phyloP scores from a whole-genome alignment of 2,113 vertebrate species.

The rabbit (Oryctolagus cuniculus) region DNA sequence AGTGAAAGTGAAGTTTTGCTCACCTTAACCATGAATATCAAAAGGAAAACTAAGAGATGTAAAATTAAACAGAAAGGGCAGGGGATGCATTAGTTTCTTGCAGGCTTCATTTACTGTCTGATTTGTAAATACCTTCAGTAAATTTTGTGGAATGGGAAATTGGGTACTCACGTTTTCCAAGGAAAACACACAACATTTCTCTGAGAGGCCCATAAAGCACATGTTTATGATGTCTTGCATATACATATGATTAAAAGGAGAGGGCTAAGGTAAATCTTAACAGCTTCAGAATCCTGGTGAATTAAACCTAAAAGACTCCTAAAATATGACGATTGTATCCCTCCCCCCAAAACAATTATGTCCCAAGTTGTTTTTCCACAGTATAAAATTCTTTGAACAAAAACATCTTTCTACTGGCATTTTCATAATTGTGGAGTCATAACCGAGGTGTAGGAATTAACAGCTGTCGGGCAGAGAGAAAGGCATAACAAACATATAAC shows the following conservation, averaged over 20 bases:
- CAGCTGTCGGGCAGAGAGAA: background rate
- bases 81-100: background rate
- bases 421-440: slow-evolving; percentile 19
- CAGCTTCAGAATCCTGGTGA: slow-evolving; percentile 29
- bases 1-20: background rate
- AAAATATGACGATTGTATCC: background rate
- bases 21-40: slow-evolving; percentile 5
- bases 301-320: slow-evolving; percentile 7
- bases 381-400: background rate
- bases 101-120: background rate
- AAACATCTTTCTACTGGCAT: background rate
- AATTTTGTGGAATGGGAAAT: background rate
- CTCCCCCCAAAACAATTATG: background rate
- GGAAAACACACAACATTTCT: background rate
- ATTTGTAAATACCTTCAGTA: background rate
- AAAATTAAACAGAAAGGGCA: background rate
- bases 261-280: background rate
- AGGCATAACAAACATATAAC: background rate
- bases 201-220: background rate
- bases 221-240: background rate
- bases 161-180: background rate
- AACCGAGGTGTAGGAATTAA: slow-evolving; percentile 8
- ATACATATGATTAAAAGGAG: slow-evolving; percentile 39
- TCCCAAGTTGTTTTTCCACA: slow-evolving; percentile 26
- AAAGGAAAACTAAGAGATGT: slow-evolving; percentile 22